Evolutionary conservation across 2,888 invertebrate species (phyloP), one percentile per base, ranked within the genome.

Genomic region (Lymantria dispar): DNA sequence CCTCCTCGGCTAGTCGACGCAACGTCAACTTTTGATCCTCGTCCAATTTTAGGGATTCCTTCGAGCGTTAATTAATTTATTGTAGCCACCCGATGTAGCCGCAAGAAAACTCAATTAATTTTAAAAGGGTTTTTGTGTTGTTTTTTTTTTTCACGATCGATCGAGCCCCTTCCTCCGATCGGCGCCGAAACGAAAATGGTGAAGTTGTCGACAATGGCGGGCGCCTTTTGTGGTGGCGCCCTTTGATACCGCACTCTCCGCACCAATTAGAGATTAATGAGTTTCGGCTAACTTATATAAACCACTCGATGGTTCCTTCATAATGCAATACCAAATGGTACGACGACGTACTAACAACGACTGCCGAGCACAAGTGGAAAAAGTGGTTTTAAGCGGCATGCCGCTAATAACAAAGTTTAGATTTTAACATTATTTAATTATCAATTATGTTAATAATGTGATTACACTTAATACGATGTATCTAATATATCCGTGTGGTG

Each of bases 41-140:
- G 78, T 83, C 86, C 82, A 90, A 89, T 89, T 89, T 89, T 88
- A 85, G 87, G 84, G 87, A 88, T 88, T 89, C 87, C 85, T 89
- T 78, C 75, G 76, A 88, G 87, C 90, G 87, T 87, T 90, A 89
- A 90, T 91, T 89, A 90, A 90, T 91, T 90, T 88, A 89, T 88
- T 89, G 87, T 87, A 88, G 33, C 83, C 83, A 74, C 78, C 74
- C 83, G 80, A 85, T 87, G 87, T 89, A 85, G 85, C 89, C 87
- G 80, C 89, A 89, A 89, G 89, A 89, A 90, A 90, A 91, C 89
- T 90, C 91, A 91, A 90, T 91, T 91, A 90, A 91, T 90, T 89
- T 89, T 91, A 87, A 91, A 91, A 91, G 90, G 90, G 91, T 89
- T 91, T 89, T 90, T 89, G 84, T 90, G 89, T 90, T 89, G 83